Evolutionary conservation across 2,797 vertebrate species (phyloP).

Genomic region (Chaunax sp.): DNA sequence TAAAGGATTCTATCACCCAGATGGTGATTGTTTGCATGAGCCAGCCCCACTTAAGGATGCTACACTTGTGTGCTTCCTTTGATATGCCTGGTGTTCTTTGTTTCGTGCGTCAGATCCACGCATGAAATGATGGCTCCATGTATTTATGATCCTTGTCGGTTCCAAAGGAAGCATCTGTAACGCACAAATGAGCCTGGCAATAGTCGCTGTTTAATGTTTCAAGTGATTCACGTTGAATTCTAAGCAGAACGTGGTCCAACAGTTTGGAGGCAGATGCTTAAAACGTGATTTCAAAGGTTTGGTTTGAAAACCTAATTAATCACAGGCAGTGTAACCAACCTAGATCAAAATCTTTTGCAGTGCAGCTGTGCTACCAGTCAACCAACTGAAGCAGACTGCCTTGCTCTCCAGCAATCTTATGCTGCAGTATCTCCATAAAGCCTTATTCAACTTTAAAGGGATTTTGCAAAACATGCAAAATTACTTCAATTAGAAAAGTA

Average conservation of each 20-base stretch:
- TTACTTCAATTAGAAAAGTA: no score
- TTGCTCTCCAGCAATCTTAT: not conserved
- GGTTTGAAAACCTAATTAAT: slow-evolving; percentile 13
- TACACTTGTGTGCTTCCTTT: slow-evolving; percentile 55
- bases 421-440: not conserved
- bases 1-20: slow-evolving; percentile 40
- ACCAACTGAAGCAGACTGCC: not conserved
- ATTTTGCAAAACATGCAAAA: no score
- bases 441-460: not conserved
- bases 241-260: not conserved
- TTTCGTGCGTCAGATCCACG: slow-evolving; percentile 35
- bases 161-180: slow-evolving; percentile 43
- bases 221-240: slow-evolving; percentile 23
- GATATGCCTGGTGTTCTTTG: slow-evolving; percentile 41
- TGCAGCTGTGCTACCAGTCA: slow-evolving; percentile 9
- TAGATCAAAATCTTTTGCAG: not conserved
- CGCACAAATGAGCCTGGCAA: slow-evolving; percentile 31
- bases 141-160: slow-evolving; percentile 19
- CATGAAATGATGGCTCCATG: slow-evolving; percentile 41
- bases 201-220: slow-evolving; percentile 20
- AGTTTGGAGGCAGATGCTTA: slow-evolving; percentile 19
- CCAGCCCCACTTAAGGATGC: slow-evolving; percentile 40
- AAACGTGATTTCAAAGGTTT: no score
- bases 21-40: slow-evolving; percentile 43
- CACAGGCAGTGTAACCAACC: not conserved